Percentiles rank a stretch among this genome's conserved stretches.
Conservation (phyloP, 2,888 invertebrate genomes). For the Synanthedon formicaeformis region DNA sequence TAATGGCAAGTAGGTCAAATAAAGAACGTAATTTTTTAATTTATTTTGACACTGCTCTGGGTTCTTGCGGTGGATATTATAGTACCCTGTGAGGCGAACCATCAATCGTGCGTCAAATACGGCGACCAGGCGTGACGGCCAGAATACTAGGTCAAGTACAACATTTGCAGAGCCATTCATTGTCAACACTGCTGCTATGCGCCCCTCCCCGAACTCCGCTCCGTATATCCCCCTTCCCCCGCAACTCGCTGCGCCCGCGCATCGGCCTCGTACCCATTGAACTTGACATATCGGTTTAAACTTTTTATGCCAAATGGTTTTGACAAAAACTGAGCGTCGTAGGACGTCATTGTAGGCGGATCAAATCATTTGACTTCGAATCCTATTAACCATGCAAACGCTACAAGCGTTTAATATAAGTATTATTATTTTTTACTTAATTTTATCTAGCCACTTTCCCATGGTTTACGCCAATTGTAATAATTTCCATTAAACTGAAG, state of each 20-base stretch:
- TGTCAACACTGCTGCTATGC: conserved; percentile 35
- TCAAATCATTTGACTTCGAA: not conserved
- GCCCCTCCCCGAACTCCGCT: conserved; percentile 13
- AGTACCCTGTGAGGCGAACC: conserved; percentile 3
- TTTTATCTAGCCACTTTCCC: not conserved
- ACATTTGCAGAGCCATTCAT: conserved; percentile 65
- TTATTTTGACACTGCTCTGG: not conserved
- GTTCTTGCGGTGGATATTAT: not conserved
- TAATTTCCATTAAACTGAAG: not conserved
- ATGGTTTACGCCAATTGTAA: not conserved
- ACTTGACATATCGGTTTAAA: conserved; percentile 60
- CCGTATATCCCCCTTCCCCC: conserved; percentile 15
- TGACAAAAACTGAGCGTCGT: no score
- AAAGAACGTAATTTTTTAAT: conserved; percentile 34
- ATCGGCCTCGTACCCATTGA: conserved; percentile 53
- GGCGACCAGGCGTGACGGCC: conserved; percentile 44
- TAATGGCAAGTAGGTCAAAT: conserved; percentile 59
- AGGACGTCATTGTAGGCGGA: not conserved
- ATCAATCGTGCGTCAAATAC: conserved; percentile 9
- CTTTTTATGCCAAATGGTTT: conserved; percentile 20
- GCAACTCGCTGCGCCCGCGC: conserved; percentile 31
- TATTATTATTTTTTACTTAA: not conserved
- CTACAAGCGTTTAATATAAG: not conserved
- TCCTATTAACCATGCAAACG: not conserved
- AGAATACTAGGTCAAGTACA: conserved; percentile 68